Base-by-base conservation (phyloP, 2,797 vertebrate genomes). In the Manis javanica region DNA sequence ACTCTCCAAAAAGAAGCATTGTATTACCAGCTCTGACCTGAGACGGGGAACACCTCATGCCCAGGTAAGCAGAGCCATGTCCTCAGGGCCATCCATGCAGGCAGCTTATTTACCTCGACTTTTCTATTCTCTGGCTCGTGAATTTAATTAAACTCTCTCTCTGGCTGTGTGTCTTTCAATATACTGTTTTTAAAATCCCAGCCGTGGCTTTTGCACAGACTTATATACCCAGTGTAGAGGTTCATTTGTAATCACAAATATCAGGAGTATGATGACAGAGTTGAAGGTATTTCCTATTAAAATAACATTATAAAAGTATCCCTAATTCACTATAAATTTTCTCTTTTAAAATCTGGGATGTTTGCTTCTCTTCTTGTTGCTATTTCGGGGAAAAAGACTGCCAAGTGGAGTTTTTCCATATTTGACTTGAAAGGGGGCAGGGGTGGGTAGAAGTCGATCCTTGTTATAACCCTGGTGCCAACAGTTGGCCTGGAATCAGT, bases 361-460 rank as follows among this genome's bases (percentile, higher is more conserved):
- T 92, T 93, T 94, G 74, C 61, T 59, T 86, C 68, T 66, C 59
- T 93, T 87, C 24, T 13, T 63, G 51, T 24, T 79, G 64, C 74
- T 97, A 71, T 93, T 96, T 95, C 88, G 90, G 61, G 64, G 86
- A 19, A 87, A 95, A 82, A 31, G 75, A 49, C 66, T 90, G 89
- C 87, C 92, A 96, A 89, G 24, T 85, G 75, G 90, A 96, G 42
- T 82, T 95, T 97, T 96, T 97, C 96, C 92, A 49, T 59, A 71
- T 74, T 95, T 64, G 81, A 64, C 90, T 91, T 90, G 53, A 78
- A 93, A 57, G 42, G 68, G 63, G 87, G 59, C 0, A 11, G 34
- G 51, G 69, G 2, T 37, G 68, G 59, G n/a, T 34, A 49, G 72
- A 82, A 85, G 53, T 8, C 3, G 26, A 66, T 85, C 82, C 88